Evolutionary conservation across 1,140 invertebrate species (phyloP), one percentile per base, ranked within the genome.

Genomic region (Aphidius gifuensis): DNA sequence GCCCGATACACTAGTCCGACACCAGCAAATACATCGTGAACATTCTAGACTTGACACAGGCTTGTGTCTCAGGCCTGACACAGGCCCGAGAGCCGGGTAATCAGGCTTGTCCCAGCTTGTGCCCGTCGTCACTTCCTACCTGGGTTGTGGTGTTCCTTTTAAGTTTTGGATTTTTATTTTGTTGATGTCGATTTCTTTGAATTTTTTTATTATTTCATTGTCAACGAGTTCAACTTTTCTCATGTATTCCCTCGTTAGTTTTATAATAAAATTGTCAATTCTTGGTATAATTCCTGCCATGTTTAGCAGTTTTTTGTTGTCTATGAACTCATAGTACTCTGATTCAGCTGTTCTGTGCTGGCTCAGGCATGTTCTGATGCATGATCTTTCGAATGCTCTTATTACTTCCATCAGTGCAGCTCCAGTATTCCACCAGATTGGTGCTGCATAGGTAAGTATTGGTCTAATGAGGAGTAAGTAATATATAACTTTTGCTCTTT

Each of bases 401-500:
- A 60, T 9, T 50, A 50, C 38, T 39, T 50, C 58, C 47, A 60
- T 60, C 5, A 23, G 60, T 38, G 50, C 60, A 11, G 51, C 44
- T 9, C 51, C 60, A 11, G 38, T 44, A 16, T 61, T 61, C 60
- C 60, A 61, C 42, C 32, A 48, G 3, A 61, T 46, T 23, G 50
- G 50, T 5, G 51, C 32, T 9, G 42, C 60, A n/a, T 61, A 61
- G 0, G 57, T 58, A 4, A 58, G 6, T 32, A 58, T 9, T n/a
- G 57, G 57, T 48, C 57, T 47, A 62, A 23, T 55, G 6, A 58
- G 23, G 44, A 47, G 46, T 4, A 32, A 32, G 16, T 68, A 66
- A 8, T 60, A 64, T 3, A 66, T 64, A 5, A 62, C 16, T 56
- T 61, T 61, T 5, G 60, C 51, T 58, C 39, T 62, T 5, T 3